These are phyloP conservation scores for Zaprionus kolodkinae DNA, from an alignment of 1,140 invertebrate genomes.

Conservation along the genomic window DNA sequence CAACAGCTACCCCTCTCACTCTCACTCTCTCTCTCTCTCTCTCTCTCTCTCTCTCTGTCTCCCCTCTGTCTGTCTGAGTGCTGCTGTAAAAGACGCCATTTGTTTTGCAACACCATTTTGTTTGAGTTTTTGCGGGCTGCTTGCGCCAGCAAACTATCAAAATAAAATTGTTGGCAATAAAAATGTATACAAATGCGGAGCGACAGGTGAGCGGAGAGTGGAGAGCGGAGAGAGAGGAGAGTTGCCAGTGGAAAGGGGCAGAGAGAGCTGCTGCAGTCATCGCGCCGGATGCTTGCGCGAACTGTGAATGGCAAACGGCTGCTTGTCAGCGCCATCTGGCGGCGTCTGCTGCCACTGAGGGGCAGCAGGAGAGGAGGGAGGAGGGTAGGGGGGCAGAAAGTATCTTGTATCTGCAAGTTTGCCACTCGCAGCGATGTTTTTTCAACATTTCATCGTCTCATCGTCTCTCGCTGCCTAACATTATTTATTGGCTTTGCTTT, in stretches of 20 bases:
- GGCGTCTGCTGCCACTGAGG: neutral
- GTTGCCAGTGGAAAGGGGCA: neutral
- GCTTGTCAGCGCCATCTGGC: slow-evolving; percentile 35
- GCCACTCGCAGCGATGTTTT: slow-evolving; percentile 2
- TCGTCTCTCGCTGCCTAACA: slow-evolving; percentile 51
- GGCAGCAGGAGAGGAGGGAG: neutral
- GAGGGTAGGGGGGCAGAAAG: neutral
- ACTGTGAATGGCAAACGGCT: neutral
- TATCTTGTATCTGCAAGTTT: slow-evolving; percentile 56
- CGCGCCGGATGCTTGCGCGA: neutral
- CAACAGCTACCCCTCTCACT: neutral
- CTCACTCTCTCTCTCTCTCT: neutral
- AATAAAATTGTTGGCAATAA: slow-evolving; percentile 80
- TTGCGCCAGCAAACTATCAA: slow-evolving; percentile 64
- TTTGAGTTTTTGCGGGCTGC: slow-evolving; percentile 63
- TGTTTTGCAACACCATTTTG: slow-evolving; percentile 81
- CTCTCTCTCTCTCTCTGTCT: neutral
- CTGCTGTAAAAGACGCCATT: slow-evolving; percentile 74
- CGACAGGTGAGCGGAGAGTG: slow-evolving; percentile 57
- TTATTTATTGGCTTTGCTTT: slow-evolving; percentile 76
- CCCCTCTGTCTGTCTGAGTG: slow-evolving; percentile 12
- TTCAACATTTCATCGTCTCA: slow-evolving; percentile 12
- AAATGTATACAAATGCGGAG: slow-evolving; percentile 77
- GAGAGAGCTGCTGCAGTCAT: neutral
- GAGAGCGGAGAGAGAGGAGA: neutral